Conservation (phyloP, 2,888 invertebrate genomes). For the Antheraea yamamai region DNA sequence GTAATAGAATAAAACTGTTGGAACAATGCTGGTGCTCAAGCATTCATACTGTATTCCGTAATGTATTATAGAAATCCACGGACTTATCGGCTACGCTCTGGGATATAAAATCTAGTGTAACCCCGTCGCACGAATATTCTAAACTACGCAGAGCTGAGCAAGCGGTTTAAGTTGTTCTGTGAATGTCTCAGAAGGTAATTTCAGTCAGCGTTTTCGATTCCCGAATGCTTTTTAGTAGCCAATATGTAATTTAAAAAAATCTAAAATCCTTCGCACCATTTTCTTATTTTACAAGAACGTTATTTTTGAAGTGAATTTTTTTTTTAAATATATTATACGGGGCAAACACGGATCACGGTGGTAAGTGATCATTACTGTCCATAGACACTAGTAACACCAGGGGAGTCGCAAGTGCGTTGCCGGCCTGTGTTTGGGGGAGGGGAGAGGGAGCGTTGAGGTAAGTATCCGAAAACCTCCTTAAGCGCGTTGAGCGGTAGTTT, state of each 20-base stretch:
- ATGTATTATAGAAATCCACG: slow-evolving; percentile 52
- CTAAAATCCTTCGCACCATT: neutral
- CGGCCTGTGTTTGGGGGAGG: too few species aligned
- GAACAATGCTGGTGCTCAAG: slow-evolving; percentile 60
- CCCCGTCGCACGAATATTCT: slow-evolving; percentile 65
- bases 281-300: too few species aligned
- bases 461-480: too few species aligned
- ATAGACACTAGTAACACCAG: too few species aligned
- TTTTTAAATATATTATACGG: too few species aligned
- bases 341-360: too few species aligned
- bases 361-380: too few species aligned
- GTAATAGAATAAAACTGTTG: slow-evolving; percentile 80
- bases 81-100: slow-evolving; percentile 58
- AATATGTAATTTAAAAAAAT: slow-evolving; percentile 9
- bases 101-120: slow-evolving; percentile 64
- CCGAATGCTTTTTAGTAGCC: slow-evolving; percentile 14
- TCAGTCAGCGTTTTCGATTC: slow-evolving; percentile 40
- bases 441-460: too few species aligned
- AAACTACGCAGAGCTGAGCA: slow-evolving; percentile 45
- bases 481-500: too few species aligned
- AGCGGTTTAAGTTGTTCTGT: slow-evolving; percentile 42
- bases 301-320: too few species aligned
- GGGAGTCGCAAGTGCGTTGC: too few species aligned
- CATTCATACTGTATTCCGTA: slow-evolving; percentile 32
- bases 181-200: slow-evolving; percentile 35